Evolutionary conservation across 1,140 invertebrate species (phyloP), one percentile per base, ranked within the genome.

Genomic region (Ectropis grisescens): DNA sequence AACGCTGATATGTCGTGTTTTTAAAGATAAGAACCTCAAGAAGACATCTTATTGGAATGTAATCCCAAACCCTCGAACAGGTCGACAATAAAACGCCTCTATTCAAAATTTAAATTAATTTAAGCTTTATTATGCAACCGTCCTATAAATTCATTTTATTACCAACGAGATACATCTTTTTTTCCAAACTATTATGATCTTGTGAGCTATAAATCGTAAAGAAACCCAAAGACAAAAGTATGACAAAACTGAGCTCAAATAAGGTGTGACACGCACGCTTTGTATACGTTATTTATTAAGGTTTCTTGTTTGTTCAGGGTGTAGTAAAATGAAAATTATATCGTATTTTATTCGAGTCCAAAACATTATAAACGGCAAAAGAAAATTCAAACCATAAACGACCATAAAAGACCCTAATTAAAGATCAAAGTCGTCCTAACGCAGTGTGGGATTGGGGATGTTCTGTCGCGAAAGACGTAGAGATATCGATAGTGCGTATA

Each of bases 301-400:
- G 53, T 35, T 51, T 58, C 47, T 53, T 62, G 57, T 69, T 59
- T 67, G 52, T 65, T 65, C 62, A 58, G 57, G 52, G 47, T 58
- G 71, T 64, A 67, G 58, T 79, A 70, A 75, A 76, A 65, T 61
- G 52, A 68, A 64, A 74, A 72, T 76, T 70, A 74, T 72, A 62
- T 59, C 58, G 47, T 58, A 50, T 35, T 27, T 13, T 15, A 31
- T n/a, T 16, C 11, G 25, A 33, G 15, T 4, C 8, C 13, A 11
- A 30, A 19, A 11, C 24, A 26, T 5, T 19, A 13, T 41, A 45
- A 44, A 15, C 11, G 11, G 22, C 12, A 7, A 15, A 19, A 15
- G 2, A 10, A 13, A 11, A 4, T 7, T 14, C 11, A 37, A 10
- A 16, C 7, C 22, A 48, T 45, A 47, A 19, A 36, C 5, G 7